Evolutionary conservation across 2,888 invertebrate genomes (phyloP).

Genomic region (Chorisops tibialis): DNA sequence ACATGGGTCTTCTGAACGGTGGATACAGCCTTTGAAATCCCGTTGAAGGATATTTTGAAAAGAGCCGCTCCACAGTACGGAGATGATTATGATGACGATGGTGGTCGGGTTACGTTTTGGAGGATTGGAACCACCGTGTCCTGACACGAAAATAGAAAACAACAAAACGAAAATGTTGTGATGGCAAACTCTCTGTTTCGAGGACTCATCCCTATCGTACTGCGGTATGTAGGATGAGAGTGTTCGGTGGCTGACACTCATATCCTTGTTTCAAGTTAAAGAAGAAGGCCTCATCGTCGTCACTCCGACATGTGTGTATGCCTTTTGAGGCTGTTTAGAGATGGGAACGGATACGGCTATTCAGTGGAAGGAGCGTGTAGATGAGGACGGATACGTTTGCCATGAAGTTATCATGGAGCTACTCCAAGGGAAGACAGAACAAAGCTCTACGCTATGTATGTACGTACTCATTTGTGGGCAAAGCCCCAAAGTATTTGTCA

Average conservation of each 20-base stretch:
- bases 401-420: neutral
- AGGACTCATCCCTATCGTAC: neutral
- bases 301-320: neutral
- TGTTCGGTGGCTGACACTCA: neutral
- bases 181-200: neutral
- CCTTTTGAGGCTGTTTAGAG: neutral
- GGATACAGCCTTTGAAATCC: neutral
- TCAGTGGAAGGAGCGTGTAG: neutral
- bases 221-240: neutral
- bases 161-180: conserved; percentile 14
- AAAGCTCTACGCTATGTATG: too few relatives aligned
- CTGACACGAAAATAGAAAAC: conserved; percentile 32
- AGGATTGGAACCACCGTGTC: conserved; percentile 21
- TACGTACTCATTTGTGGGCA: too few relatives aligned
- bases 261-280: conserved; percentile 2
- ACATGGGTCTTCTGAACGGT: neutral
- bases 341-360: neutral
- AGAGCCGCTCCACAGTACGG: conserved; percentile 10
- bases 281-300: neutral
- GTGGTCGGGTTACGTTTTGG: neutral
- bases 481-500: too few relatives aligned
- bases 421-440: neutral
- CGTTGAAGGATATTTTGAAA: conserved; percentile 15
- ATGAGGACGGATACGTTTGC: neutral
- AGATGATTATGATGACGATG: conserved; percentile 15